phyloP scores from a whole-genome alignment of 2,797 vertebrate species.

The Poeciliopsis paucimaculata region DNA sequence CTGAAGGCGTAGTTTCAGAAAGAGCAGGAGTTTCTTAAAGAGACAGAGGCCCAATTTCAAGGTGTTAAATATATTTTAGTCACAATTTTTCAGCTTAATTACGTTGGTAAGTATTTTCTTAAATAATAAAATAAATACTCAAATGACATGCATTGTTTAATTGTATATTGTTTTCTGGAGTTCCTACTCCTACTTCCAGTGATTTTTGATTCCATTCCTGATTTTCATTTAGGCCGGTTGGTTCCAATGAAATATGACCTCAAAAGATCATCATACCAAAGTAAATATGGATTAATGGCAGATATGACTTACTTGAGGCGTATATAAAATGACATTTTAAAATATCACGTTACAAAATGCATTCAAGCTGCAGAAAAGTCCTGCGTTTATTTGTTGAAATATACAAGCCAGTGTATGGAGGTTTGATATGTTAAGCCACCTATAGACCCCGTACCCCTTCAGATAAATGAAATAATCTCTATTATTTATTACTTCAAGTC shows the following conservation, averaged over 20 bases:
- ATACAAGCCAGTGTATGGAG: background rate
- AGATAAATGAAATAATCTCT: background rate
- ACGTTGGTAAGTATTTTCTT: background rate
- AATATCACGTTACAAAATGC: background rate
- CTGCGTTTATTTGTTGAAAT: background rate
- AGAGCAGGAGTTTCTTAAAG: too few species aligned
- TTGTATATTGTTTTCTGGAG: background rate
- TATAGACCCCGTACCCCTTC: background rate
- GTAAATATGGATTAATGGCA: background rate
- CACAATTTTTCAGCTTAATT: background rate
- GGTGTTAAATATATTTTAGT: background rate
- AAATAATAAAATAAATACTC: background rate
- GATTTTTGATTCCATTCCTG: background rate
- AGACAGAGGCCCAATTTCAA: too few species aligned
- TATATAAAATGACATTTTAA: background rate
- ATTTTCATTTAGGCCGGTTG: background rate
- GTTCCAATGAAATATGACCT: background rate
- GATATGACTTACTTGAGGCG: background rate
- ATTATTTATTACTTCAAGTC: background rate
- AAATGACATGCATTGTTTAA: background rate
- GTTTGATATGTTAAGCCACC: background rate
- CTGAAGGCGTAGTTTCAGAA: too few species aligned
- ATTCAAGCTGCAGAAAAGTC: background rate
- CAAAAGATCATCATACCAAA: background rate
- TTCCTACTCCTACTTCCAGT: background rate